phyloP scores from a whole-genome alignment of 2,888 invertebrate genomes.

The Tiliacea citrago region DNA sequence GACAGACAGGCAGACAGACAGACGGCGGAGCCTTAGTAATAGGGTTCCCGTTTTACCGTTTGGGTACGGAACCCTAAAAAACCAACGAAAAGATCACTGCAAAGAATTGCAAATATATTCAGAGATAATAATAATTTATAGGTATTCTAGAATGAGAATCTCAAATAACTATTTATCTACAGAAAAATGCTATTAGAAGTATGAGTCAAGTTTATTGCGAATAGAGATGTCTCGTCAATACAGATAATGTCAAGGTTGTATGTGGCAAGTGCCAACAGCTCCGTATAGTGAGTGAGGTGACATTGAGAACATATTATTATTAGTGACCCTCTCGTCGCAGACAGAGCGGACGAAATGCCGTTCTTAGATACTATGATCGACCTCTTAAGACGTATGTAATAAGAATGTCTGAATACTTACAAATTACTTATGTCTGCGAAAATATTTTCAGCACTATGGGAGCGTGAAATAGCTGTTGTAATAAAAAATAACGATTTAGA shows the following conservation, averaged over 20 bases:
- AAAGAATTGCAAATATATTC: slow-evolving; percentile 1
- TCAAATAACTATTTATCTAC: too few species aligned
- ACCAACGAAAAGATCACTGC: not conserved
- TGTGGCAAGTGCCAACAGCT: slow-evolving; percentile 53
- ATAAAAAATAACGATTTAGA: not conserved
- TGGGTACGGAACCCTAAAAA: too few species aligned
- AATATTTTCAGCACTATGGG: not conserved
- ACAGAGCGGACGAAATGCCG: slow-evolving; percentile 21
- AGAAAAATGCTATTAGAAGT: slow-evolving; percentile 15
- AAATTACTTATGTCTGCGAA: slow-evolving; percentile 12
- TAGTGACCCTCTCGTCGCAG: slow-evolving; percentile 44
- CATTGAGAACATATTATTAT: slow-evolving; percentile 74
- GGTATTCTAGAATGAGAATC: too few species aligned
- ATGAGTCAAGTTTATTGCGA: slow-evolving; percentile 53
- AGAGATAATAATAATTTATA: too few species aligned
- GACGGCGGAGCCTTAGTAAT: too few species aligned
- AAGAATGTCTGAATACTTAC: slow-evolving; percentile 25
- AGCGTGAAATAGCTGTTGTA: not conserved
- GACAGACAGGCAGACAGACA: too few species aligned
- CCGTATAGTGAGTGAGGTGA: slow-evolving; percentile 65
- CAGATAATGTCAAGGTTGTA: slow-evolving; percentile 77
- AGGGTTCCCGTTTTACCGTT: too few species aligned
- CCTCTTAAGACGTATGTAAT: slow-evolving; percentile 4
- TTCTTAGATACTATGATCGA: slow-evolving; percentile 10
- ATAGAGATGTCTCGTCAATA: slow-evolving; percentile 57